These are phyloP conservation scores for Plebejus melissa DNA, from an alignment of 2,888 invertebrate genomes.

Conservation along the genomic window DNA sequence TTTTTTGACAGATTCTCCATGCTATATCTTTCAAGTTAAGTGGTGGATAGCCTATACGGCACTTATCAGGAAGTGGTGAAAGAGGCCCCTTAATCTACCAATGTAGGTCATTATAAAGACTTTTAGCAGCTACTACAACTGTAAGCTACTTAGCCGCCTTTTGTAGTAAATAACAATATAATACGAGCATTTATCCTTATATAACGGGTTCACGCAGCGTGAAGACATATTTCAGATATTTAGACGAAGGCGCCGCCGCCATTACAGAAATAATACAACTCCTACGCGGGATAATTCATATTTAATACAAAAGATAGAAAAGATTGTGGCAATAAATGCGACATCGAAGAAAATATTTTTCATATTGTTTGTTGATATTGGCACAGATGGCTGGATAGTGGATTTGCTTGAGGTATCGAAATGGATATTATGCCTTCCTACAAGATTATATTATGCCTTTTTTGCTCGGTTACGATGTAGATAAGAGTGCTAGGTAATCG, in stretches of 20 bases:
- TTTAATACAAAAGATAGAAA: constrained; percentile 15
- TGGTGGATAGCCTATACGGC: too few species aligned
- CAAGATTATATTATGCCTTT: too few species aligned
- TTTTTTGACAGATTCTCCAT: too few species aligned
- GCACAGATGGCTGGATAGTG: neutral
- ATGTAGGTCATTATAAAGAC: neutral
- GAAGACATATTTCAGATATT: constrained; percentile 19
- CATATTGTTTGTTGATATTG: constrained; percentile 3
- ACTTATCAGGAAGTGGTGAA: too few species aligned
- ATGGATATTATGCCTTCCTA: neutral
- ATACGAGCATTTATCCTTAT: constrained; percentile 10
- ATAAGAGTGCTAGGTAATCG: too few species aligned
- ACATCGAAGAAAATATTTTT: constrained; percentile 12
- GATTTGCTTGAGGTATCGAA: neutral
- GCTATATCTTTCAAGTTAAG: too few species aligned
- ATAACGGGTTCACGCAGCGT: constrained; percentile 11
- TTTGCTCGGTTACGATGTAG: too few species aligned
- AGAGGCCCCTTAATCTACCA: too few species aligned
- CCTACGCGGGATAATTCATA: constrained; percentile 15
- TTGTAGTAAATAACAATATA: neutral
- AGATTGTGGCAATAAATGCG: constrained; percentile 6
- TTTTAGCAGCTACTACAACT: neutral
- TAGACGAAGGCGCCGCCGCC: neutral
- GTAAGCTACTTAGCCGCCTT: neutral
- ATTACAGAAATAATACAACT: neutral